phyloP scores from a whole-genome alignment of 35 echinoderm and acorn worm species.

The Stichopus chloronotus region DNA sequence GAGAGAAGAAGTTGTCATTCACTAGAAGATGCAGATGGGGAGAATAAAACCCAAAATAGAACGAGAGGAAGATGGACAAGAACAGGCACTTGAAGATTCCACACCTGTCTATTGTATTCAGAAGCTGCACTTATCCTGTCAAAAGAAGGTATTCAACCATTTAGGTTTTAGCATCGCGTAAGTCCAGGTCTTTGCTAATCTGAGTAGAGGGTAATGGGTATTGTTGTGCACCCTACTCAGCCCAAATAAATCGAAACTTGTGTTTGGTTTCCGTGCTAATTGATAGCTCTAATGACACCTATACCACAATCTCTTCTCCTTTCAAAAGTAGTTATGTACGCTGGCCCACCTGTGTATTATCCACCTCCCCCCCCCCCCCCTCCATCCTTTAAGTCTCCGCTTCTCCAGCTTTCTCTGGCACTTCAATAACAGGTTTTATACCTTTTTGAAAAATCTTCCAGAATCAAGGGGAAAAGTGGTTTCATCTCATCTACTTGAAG shows the following conservation, averaged over 20 bases:
- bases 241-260: constrained; percentile 35
- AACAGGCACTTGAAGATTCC: neutral
- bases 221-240: neutral
- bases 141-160: too few relatives aligned
- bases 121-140: too few relatives aligned
- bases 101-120: constrained; percentile 41
- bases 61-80: neutral
- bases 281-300: constrained; percentile 36
- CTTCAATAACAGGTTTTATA: constrained; percentile 1
- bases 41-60: neutral
- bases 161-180: neutral
- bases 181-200: neutral
- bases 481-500: neutral
- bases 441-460: neutral
- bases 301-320: neutral
- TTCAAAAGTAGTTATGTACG: neutral
- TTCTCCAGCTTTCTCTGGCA: neutral
- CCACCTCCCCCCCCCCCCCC: neutral
- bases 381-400: too few relatives aligned
- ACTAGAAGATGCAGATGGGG: too few relatives aligned
- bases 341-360: constrained; percentile 14
- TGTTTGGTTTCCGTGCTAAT: constrained; percentile 50
- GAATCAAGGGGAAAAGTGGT: constrained; percentile 15
- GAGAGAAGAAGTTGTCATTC: too few relatives aligned
- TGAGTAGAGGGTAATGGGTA: neutral